Base-by-base conservation (phyloP, 1,140 invertebrate species). In the Latrodectus geometricus region DNA sequence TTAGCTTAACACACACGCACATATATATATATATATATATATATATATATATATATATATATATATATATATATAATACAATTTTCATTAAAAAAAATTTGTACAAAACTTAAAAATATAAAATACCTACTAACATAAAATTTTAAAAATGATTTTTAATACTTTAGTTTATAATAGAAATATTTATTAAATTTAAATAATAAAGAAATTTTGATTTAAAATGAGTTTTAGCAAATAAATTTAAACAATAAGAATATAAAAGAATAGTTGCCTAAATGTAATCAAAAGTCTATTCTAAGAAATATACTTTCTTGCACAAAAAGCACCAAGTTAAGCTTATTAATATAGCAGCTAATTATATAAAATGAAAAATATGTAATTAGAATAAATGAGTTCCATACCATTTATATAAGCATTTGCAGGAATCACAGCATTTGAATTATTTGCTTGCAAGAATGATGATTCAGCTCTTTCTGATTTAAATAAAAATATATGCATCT, bases 341-440 rank as follows among this genome's bases (percentile, higher is more conserved):
- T 69, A 69, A 69, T 69, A 3, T 21, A 69, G 4, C 9, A 69
- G 17, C n/a, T 7, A 69, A 69, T 69, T 15, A 2, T 21, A 20
- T n/a, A 4, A 15, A 69, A 7, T 8, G 4, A n/a, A 69, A n/a
- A 69, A 23, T 69, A 69, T n/a, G 68, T 2, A 21, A 69, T 1
- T 9, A 69, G 20, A 20, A 69, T 69, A n/a, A 69, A 20, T 69
- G 17, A 15, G 68, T 69, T 69, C 12, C 12, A 23, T 69, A 79
- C 77, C 77, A 35, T 23, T 79, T 21, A 68, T 50, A 20, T 68
- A 66, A 50, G 65, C 17, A 79, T 79, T 50, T 69, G 77, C 14
- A 9, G 66, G 17, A 9, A 52, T 21, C 48, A 79, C 49, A 50
- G 77, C 77, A 79, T 79, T 79, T 50, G 65, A 49, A 68, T 79